Percentiles rank a stretch among this genome's conserved stretches.
Conservation (phyloP, 2,797 vertebrate species). For the Rallus crepitans region DNA sequence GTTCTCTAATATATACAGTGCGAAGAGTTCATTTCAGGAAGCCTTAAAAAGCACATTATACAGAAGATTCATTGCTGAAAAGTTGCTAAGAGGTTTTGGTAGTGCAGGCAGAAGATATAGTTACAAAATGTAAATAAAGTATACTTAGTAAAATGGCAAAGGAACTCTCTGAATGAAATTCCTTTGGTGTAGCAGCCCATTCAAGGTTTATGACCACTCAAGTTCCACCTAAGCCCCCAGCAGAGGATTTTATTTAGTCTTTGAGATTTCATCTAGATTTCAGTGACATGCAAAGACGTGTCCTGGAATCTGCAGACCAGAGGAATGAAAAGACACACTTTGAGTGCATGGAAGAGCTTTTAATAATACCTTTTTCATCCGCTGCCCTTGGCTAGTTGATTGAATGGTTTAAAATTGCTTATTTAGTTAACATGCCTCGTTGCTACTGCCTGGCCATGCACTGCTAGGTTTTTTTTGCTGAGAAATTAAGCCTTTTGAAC, state of each 20-base stretch:
- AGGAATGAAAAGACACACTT: conserved; percentile 43
- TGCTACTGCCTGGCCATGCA: conserved; percentile 1
- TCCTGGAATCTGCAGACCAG: conserved; percentile 30
- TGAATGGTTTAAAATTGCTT: conserved; percentile 51
- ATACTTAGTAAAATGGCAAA: conserved; percentile 4
- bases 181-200: background rate
- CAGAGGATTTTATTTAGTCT: conserved; percentile 39
- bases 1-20: conserved; percentile 8
- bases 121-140: conserved; percentile 53
- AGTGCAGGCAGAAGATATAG: background rate
- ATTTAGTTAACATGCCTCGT: conserved; percentile 19
- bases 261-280: conserved; percentile 45
- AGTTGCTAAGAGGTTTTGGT: background rate
- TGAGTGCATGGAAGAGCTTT: background rate
- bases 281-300: background rate
- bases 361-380: conserved; percentile 41
- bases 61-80: conserved; percentile 33
- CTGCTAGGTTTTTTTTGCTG: background rate
- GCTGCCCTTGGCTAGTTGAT: conserved; percentile 17
- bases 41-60: conserved; percentile 15
- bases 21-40: conserved; percentile 29
- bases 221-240: conserved; percentile 8
- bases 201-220: conserved; percentile 30
- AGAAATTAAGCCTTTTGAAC: conserved; percentile 37
- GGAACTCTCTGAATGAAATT: conserved; percentile 55